phyloP scores from a whole-genome alignment of 2,888 invertebrate species.

The Pyrgus malvae region DNA sequence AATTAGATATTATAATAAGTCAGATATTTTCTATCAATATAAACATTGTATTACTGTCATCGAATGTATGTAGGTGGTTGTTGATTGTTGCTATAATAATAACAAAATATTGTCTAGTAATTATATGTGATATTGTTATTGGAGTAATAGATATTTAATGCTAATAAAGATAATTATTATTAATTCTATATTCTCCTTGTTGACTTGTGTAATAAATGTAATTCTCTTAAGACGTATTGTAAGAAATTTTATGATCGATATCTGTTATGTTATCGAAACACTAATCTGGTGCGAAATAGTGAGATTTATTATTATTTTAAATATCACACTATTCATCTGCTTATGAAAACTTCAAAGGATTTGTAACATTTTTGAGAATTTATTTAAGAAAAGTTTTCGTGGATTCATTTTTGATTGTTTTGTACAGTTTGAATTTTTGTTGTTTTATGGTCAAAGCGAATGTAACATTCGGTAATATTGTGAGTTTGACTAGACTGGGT shows the following conservation, averaged over 20 bases:
- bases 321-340: background rate
- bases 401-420: conserved; percentile 11
- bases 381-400: conserved; percentile 9
- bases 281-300: background rate
- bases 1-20: conserved; percentile 72
- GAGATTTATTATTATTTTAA: background rate
- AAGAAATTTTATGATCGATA: conserved; percentile 35
- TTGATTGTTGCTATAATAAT: conserved; percentile 69
- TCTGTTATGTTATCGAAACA: background rate
- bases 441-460: conserved; percentile 1
- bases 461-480: background rate
- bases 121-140: conserved; percentile 81
- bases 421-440: conserved; percentile 2
- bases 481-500: conserved; percentile 5
- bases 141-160: conserved; percentile 74
- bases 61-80: conserved; percentile 67
- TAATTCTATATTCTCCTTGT: conserved; percentile 74
- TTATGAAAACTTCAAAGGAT: background rate
- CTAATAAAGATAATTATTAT: conserved; percentile 52
- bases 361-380: conserved; percentile 4
- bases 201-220: conserved; percentile 72
- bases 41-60: conserved; percentile 54
- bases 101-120: conserved; percentile 73
- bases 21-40: conserved; percentile 54
- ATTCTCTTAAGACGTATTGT: conserved; percentile 46